Conservation (phyloP, 2,888 invertebrate species). For the Caenorhabditis angaria region DNA sequence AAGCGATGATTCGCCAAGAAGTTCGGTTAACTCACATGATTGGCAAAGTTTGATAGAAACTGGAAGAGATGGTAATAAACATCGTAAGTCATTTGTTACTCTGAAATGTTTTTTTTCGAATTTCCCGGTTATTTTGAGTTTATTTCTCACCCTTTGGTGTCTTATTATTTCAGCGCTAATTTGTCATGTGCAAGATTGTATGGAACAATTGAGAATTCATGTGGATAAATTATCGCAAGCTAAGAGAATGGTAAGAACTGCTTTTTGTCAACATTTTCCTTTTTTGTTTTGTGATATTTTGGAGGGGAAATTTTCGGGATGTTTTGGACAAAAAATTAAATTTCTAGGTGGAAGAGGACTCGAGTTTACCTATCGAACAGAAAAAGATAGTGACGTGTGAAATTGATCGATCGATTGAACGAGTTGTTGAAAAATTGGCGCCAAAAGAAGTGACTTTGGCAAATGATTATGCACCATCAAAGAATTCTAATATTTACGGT, state of each 20-base stretch:
- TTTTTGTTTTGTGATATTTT: too few relatives aligned
- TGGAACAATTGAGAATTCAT: slow-evolving; percentile 51
- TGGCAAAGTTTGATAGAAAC: slow-evolving; percentile 39
- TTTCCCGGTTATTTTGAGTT: not conserved
- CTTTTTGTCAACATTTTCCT: not conserved
- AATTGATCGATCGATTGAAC: slow-evolving; percentile 40
- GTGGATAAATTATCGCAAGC: slow-evolving; percentile 59
- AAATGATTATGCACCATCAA: slow-evolving; percentile 53
- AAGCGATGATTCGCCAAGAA: slow-evolving; percentile 55
- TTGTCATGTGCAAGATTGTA: slow-evolving; percentile 57
- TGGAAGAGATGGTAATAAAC: slow-evolving; percentile 31
- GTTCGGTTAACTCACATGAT: slow-evolving; percentile 52
- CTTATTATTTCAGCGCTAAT: slow-evolving; percentile 54
- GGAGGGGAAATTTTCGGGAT: too few relatives aligned
- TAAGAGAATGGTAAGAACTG: slow-evolving; percentile 49
- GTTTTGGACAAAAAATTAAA: not conserved
- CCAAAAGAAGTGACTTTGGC: slow-evolving; percentile 10
- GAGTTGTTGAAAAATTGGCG: slow-evolving; percentile 35
- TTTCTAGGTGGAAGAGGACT: slow-evolving; percentile 44
- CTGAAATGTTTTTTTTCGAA: not conserved
- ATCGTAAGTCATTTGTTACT: slow-evolving; percentile 31
- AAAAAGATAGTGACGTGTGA: slow-evolving; percentile 48
- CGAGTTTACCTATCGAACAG: slow-evolving; percentile 37
- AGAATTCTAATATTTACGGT: slow-evolving; percentile 41
- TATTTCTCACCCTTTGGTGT: not conserved